Evolutionary conservation across 2,888 invertebrate species (phyloP), one percentile per base, ranked within the genome.

Genomic region (Eupithecia subumbrata): DNA sequence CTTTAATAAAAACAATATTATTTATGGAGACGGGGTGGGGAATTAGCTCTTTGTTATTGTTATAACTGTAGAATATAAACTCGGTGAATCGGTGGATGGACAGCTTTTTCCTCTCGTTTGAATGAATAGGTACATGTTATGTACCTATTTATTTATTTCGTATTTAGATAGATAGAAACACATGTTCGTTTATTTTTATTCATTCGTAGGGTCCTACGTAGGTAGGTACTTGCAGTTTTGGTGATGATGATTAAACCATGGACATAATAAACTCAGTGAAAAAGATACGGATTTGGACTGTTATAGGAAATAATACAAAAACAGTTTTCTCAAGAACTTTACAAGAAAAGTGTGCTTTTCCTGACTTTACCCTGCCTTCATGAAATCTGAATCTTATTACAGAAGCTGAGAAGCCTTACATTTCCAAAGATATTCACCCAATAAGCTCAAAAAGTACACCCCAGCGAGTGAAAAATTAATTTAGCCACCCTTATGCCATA

Each of bases 391-490:
- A 79, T 79, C 79, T 79, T 69, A 78, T 78, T 78, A 79, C 79
- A 72, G 40, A 68, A 25, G 63, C 52, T 73, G 73, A 73, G 77
- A 75, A 60, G 69, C 77, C 73, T 76, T 76, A 73, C 70, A 77
- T 76, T 73, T 76, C 76, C 72, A 77, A 79, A 77, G 74, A 76
- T 79, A 79, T 80, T 81, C 83, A 81, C 76, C 83, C 85, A 87
- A 88, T 87, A 88, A 85, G 84, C 85, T 84, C 84, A 82, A 84
- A 85, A 86, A 86, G 86, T 85, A 84, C 82, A 82, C 79, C 80
- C 82, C 78, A 71, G 71, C 83, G 81, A 82, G 85, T 85, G 85
- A 85, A 84, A 90, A 90, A 89, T 89, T 89, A 90, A 90, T 90
- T 89, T 87, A 85, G 82, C 83, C 83, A 79, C 87, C 85, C 83